Conservation (phyloP, 2,113 vertebrate genomes). For the Mesitornis unicolor region DNA sequence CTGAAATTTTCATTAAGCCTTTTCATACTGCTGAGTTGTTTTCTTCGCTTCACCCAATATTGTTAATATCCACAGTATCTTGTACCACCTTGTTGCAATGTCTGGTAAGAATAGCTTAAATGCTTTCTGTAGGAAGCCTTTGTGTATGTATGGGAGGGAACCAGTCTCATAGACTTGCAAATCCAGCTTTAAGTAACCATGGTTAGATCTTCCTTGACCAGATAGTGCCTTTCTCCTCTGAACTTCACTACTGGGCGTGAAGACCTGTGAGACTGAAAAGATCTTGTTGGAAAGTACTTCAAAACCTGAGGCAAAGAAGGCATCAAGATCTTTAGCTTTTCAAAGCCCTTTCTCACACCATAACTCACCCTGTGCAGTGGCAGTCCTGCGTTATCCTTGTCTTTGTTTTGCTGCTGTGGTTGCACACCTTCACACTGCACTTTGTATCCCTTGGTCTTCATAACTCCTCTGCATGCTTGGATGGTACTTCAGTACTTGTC, state of each 20-base stretch:
- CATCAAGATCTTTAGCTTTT: neutral
- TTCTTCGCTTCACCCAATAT: neutral
- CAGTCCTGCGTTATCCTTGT: neutral
- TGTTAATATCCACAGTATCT: neutral
- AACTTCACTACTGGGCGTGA: neutral
- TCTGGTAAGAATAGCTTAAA: neutral
- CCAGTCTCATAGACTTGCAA: neutral
- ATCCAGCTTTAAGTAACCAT: neutral
- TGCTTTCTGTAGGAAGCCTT: neutral
- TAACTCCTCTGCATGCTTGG: neutral
- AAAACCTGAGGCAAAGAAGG: neutral
- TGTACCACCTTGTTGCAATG: neutral
- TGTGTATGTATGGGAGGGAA: neutral
- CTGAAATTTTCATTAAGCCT: neutral
- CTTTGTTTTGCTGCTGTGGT: neutral
- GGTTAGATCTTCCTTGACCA: neutral
- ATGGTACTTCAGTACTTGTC: neutral
- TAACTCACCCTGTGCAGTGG: neutral
- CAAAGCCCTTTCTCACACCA: neutral
- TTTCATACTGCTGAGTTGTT: neutral
- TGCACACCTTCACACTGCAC: neutral
- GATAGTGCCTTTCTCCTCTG: neutral
- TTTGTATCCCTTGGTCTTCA: neutral
- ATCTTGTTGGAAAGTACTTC: neutral
- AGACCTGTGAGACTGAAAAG: neutral